phyloP scores from a whole-genome alignment of 2,888 invertebrate genomes.

The Callosobruchus maculatus region DNA sequence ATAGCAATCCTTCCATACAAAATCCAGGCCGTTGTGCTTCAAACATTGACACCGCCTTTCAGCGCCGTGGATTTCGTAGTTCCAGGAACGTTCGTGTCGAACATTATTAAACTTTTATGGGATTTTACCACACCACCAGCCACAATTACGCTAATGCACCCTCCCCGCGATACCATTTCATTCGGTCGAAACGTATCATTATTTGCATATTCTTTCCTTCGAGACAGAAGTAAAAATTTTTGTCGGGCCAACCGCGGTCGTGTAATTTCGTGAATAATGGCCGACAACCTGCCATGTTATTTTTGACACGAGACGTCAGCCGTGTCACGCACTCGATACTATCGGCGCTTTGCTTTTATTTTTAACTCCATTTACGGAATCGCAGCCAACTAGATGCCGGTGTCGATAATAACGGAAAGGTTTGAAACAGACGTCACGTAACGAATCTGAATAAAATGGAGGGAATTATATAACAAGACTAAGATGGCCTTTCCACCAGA shows the following conservation, averaged over 20 bases:
- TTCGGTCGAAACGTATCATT: conserved; percentile 17
- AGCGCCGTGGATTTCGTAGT: neutral
- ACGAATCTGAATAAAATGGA: neutral
- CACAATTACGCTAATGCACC: neutral
- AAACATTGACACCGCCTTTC: neutral
- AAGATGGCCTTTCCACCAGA: no score
- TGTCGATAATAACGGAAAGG: neutral
- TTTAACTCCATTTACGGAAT: neutral
- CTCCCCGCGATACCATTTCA: neutral
- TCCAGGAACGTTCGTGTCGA: conserved; percentile 20
- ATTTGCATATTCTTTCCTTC: conserved; percentile 30
- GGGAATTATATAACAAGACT: no score
- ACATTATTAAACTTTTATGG: conserved; percentile 28
- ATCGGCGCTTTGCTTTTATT: conserved; percentile 35
- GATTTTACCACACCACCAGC: neutral
- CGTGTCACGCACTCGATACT: conserved; percentile 24
- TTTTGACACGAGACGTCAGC: conserved; percentile 38
- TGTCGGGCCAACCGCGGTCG: conserved; percentile 12
- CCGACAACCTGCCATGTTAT: conserved; percentile 38
- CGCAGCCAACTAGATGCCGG: neutral
- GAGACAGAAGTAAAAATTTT: conserved; percentile 21
- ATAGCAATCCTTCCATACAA: no score
- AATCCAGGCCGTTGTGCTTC: neutral
- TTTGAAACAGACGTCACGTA: neutral
- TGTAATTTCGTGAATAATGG: conserved; percentile 22